These are phyloP conservation scores for Neogobius melanostomus DNA, from an alignment of 2,113 vertebrate genomes.

Conservation along the genomic window DNA sequence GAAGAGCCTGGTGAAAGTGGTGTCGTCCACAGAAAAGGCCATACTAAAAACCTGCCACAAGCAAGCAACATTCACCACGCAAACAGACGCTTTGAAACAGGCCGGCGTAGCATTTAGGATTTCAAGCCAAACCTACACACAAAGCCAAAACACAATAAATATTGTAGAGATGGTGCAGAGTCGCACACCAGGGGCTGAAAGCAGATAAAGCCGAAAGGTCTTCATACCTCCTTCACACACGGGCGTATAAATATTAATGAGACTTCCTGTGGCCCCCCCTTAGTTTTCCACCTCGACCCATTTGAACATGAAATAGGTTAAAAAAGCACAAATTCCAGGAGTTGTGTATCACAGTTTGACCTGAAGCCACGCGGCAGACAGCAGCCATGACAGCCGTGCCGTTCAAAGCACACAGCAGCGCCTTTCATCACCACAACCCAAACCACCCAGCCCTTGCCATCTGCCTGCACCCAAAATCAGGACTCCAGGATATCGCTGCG, in stretches of 20 bases:
- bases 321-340: slow-evolving; percentile 74
- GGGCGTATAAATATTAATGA: slow-evolving; percentile 77
- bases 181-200: slow-evolving; percentile 61
- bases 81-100: neutral
- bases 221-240: slow-evolving; percentile 68
- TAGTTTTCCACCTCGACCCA: slow-evolving; percentile 56
- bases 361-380: slow-evolving; percentile 74
- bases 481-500: slow-evolving; percentile 65
- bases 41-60: too few species aligned
- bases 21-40: too few species aligned
- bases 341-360: slow-evolving; percentile 75
- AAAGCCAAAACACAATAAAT: slow-evolving; percentile 34
- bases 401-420: slow-evolving; percentile 75
- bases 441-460: slow-evolving; percentile 76
- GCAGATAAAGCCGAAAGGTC: slow-evolving; percentile 66
- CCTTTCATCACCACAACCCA: slow-evolving; percentile 77
- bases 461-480: slow-evolving; percentile 74
- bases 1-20: too few species aligned
- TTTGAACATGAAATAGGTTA: slow-evolving; percentile 69
- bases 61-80: too few species aligned
- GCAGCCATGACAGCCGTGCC: slow-evolving; percentile 72
- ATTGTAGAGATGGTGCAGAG: slow-evolving; percentile 36
- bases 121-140: slow-evolving; percentile 6
- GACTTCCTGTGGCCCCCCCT: slow-evolving; percentile 54
- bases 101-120: neutral